A percentile compares a stretch with the other conserved stretches of the same genome.
Evolutionary conservation across 2,797 vertebrate genomes (phyloP).

Genomic region (Pangasius sanitwongsei): DNA sequence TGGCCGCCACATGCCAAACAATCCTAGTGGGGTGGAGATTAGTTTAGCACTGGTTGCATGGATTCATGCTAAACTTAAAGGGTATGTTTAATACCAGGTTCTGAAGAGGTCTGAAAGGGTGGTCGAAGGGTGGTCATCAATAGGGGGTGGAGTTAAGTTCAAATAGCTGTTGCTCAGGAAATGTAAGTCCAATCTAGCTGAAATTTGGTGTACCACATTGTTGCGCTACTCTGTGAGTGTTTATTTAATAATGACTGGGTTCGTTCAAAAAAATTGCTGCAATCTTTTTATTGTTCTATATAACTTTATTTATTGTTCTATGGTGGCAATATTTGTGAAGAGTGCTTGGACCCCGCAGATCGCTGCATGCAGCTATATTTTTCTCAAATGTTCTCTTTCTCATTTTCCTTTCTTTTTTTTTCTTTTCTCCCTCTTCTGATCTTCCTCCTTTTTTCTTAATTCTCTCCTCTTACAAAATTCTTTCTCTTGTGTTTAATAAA

Average conservation of each 20-base stretch:
- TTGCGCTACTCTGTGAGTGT: neutral
- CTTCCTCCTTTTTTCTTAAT: neutral
- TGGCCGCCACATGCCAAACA: neutral
- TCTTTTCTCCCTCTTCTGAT: neutral
- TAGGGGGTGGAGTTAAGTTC: neutral
- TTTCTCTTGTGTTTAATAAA: neutral
- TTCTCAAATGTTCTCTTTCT: too few species aligned
- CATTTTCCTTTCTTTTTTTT: neutral
- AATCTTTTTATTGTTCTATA: neutral
- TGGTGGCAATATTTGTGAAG: too few species aligned
- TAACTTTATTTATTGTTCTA: neutral
- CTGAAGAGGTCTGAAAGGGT: neutral
- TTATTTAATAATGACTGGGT: neutral
- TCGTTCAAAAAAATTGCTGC: neutral
- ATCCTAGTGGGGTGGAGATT: neutral
- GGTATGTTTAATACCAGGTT: neutral
- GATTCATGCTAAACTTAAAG: neutral
- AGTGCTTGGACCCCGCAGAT: neutral
- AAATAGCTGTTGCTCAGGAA: neutral
- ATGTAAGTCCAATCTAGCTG: neutral
- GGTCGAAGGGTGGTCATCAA: neutral
- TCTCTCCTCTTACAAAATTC: neutral
- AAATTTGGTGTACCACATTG: neutral
- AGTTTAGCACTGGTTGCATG: neutral
- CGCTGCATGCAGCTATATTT: too few species aligned